Conservation (phyloP, 2,888 invertebrate species). For the Lasioglossum morio region DNA sequence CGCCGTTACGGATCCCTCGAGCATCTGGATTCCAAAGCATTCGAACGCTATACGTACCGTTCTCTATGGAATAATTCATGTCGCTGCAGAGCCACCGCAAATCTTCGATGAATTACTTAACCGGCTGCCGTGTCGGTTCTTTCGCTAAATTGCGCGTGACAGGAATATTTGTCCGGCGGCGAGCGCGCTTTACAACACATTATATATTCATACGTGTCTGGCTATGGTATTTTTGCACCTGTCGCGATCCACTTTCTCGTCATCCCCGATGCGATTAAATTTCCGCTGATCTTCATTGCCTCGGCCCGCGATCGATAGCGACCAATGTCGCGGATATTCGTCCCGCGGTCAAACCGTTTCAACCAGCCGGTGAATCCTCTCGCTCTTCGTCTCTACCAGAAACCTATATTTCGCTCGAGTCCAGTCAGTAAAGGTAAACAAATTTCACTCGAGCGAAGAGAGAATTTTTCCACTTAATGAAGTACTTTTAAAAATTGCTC, state of each 20-base stretch:
- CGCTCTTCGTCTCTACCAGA: neutral
- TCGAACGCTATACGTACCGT: constrained; percentile 31
- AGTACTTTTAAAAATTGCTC: too few species aligned
- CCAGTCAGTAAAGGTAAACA: too few species aligned
- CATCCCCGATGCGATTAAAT: neutral
- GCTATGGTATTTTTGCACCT: neutral
- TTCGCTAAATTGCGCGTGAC: constrained; percentile 27
- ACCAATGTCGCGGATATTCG: neutral
- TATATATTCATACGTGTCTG: constrained; percentile 18
- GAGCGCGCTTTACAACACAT: neutral
- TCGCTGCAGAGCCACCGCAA: constrained; percentile 42
- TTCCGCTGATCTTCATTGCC: neutral
- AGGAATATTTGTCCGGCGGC: constrained; percentile 3
- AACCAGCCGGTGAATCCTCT: neutral
- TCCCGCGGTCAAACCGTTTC: neutral
- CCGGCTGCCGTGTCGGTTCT: constrained; percentile 11
- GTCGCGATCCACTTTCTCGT: neutral
- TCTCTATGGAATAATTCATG: constrained; percentile 45
- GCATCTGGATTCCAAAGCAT: constrained; percentile 40
- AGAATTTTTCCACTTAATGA: too few species aligned
- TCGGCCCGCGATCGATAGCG: neutral
- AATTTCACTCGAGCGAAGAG: too few species aligned
- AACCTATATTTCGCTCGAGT: too few species aligned
- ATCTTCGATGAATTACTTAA: constrained; percentile 55
- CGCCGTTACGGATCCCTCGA: constrained; percentile 24